Percentiles rank a stretch among this genome's conserved stretches.
These are phyloP conservation scores for Aphis gossypii DNA, from an alignment of 1,140 invertebrate genomes.

Conservation along the genomic window DNA sequence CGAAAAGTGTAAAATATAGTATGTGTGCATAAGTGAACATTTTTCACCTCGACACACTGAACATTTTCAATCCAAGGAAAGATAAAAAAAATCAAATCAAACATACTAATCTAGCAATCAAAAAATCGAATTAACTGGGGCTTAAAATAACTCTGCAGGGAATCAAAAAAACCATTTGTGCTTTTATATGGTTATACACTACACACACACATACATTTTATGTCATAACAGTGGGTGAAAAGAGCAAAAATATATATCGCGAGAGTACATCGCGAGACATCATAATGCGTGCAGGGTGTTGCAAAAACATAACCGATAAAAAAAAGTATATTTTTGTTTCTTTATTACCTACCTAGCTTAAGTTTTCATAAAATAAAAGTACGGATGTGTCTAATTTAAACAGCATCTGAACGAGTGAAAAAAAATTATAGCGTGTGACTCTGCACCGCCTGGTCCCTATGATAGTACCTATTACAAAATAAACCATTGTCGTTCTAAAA, in stretches of 20 bases:
- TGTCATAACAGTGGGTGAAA: background rate
- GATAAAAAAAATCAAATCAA: background rate
- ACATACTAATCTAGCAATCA: background rate
- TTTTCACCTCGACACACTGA: background rate
- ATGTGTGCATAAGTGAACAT: background rate
- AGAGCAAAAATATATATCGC: background rate
- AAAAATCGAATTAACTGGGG: background rate
- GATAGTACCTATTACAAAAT: background rate
- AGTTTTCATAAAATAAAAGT: background rate
- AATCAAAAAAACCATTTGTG: background rate
- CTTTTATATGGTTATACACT: too few relatives aligned
- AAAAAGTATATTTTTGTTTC: background rate
- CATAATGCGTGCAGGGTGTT: background rate
- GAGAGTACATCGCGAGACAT: too few relatives aligned
- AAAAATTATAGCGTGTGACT: background rate
- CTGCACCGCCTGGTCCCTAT: background rate
- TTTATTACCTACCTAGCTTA: background rate
- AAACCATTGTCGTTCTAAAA: background rate
- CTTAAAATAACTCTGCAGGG: background rate
- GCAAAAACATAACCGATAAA: background rate
- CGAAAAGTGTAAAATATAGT: background rate
- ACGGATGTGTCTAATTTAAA: background rate
- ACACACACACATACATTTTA: background rate
- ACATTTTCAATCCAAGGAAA: background rate
- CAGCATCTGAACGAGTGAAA: too few relatives aligned